Conservation (phyloP, 2,888 invertebrate species). For the Seladonia tumulorum region DNA sequence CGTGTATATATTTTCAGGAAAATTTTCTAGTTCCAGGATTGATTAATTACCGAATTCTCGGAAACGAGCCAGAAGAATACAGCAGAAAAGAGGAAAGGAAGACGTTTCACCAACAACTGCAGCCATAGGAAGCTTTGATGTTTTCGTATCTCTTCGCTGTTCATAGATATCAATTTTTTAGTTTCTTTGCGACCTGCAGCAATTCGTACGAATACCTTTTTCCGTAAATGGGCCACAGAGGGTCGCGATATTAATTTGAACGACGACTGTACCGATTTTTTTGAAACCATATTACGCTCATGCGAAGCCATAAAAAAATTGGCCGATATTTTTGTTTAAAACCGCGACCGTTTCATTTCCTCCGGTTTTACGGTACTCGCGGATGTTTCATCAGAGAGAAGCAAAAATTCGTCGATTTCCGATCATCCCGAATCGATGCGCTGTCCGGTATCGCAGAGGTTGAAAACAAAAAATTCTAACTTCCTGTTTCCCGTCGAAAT, state of each 20-base stretch:
- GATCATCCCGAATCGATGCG: conserved; percentile 7
- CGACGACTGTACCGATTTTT: background rate
- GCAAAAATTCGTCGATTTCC: conserved; percentile 27
- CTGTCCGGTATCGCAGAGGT: background rate
- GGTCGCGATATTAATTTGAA: background rate
- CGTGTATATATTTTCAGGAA: too few species aligned
- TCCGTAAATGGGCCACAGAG: background rate
- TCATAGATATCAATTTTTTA: background rate
- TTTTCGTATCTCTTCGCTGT: background rate
- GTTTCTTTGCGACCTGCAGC: background rate
- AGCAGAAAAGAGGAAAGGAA: background rate
- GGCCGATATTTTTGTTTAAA: background rate
- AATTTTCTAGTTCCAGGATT: too few species aligned
- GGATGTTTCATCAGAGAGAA: background rate
- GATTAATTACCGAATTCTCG: too few species aligned
- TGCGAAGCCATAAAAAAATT: background rate
- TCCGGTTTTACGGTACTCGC: background rate
- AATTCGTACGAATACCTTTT: background rate
- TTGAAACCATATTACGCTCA: background rate
- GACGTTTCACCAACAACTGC: background rate
- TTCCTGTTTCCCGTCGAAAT: conserved; percentile 10
- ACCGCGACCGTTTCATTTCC: background rate
- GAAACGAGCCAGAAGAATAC: background rate
- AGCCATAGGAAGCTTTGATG: conserved; percentile 10
- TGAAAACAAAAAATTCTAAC: background rate